Evolutionary conservation across 2,797 vertebrate genomes (phyloP).

Genomic region (Sorex maritimensis): DNA sequence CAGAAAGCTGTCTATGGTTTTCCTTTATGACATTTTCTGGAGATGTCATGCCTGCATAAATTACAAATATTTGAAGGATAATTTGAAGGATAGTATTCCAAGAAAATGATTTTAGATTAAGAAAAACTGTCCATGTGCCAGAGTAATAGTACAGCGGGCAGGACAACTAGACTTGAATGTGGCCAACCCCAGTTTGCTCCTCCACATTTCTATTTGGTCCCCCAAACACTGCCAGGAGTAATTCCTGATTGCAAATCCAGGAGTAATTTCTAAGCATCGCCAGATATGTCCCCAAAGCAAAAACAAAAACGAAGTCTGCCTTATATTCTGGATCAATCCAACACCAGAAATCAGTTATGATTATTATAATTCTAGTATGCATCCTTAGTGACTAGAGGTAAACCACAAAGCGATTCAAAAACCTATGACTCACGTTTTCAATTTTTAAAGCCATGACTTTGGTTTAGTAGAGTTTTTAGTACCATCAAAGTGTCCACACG

Average conservation of each 20-base stretch:
- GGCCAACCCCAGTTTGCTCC: too few species aligned
- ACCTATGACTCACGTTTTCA: neutral
- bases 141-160: too few species aligned
- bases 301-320: neutral
- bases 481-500: neutral
- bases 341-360: neutral
- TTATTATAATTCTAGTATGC: neutral
- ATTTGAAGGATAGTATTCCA: constrained; percentile 2
- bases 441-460: neutral
- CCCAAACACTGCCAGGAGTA: too few species aligned
- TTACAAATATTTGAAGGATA: constrained; percentile 4
- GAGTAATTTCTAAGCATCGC: too few species aligned
- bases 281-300: too few species aligned
- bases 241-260: too few species aligned
- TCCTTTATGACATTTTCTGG: neutral
- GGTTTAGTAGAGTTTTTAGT: neutral
- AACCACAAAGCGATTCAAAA: neutral
- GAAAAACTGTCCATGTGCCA: neutral
- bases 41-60: neutral
- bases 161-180: too few species aligned
- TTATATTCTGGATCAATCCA: neutral
- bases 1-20: constrained; percentile 12
- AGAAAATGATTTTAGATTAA: neutral
- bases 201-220: neutral
- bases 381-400: neutral